Evolutionary conservation across 1,140 invertebrate genomes (phyloP), one percentile per base, ranked within the genome.

Genomic region (Brachionus manjavacas): DNA sequence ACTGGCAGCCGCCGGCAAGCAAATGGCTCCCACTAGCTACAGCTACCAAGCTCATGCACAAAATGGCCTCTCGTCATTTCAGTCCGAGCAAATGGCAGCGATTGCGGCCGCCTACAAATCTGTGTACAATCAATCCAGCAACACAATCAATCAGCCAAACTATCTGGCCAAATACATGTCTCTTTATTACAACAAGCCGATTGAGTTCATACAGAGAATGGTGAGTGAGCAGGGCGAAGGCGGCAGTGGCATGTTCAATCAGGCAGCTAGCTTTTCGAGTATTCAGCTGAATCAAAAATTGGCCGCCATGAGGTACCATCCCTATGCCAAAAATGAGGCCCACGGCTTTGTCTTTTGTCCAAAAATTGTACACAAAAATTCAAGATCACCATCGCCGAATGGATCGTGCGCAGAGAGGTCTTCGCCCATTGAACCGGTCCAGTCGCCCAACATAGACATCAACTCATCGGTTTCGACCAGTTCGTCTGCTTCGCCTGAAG

Each of bases 91-190:
- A 49, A 46, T 46, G 23, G 39, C 72, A 12, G 43, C 43, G 46
- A 43, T 76, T 46, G 72, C 72, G 8, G 23, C 41, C 23, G 43
- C 43, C 12, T 49, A 49, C 39, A 76, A 76, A 23, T 76, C 70
- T 8, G 39, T 74, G 2, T 74, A 43, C n/a, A 35, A 0, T 35
- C 31, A 35, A 1, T 43, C 35, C 41, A 74, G 52, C 20, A 35
- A 16, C 23, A 16, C 25, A 25, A 49, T 25, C 11, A 43, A 46
- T 11, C 72, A 76, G 23, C 41, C 20, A 49, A 76, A 76, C n/a
- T 49, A 76, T 76, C 25, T 49, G 12, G 72, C 72, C 20, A 76
- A 76, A 25, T 76, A 76, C 72, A 76, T 76, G 72, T 52, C 72
- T 1, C 16, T 35, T 23, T 76, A 49, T 52, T 76, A 76, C 25